Percentiles rank a stretch among this genome's conserved stretches.
These are phyloP conservation scores for Notiomystis cincta DNA, from an alignment of 2,113 vertebrate species.

Conservation along the genomic window DNA sequence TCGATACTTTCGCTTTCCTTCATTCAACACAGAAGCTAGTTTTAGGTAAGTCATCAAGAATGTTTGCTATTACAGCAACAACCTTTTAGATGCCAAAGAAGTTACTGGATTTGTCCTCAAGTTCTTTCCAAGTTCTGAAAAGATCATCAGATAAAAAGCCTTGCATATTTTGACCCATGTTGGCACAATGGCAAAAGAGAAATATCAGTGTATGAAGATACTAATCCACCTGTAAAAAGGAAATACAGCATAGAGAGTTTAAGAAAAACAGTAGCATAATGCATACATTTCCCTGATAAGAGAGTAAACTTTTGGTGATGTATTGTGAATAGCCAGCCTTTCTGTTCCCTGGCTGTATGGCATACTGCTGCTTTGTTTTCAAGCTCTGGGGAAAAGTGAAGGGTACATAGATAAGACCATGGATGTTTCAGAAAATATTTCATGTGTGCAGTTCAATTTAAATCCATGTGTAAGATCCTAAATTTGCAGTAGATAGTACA, in stretches of 20 bases:
- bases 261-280: background rate
- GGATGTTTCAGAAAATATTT: background rate
- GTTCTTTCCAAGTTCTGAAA: background rate
- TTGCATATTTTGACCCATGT: background rate
- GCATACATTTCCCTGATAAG: background rate
- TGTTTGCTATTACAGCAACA: background rate
- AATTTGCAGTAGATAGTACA: background rate
- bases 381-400: background rate
- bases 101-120: background rate
- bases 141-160: background rate
- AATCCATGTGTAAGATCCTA: background rate
- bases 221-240: background rate
- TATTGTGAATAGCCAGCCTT: background rate
- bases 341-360: background rate
- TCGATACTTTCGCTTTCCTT: background rate
- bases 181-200: background rate
- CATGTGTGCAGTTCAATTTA: background rate
- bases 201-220: background rate
- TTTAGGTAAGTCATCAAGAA: background rate
- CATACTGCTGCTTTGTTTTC: background rate
- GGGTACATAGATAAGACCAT: background rate
- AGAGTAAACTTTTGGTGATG: background rate
- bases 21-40: background rate
- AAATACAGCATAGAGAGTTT: background rate
- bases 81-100: background rate